Percentiles rank a stretch among this genome's conserved stretches.
phyloP scores from a whole-genome alignment of 2,888 invertebrate species.

The Tubulanus polymorphus region DNA sequence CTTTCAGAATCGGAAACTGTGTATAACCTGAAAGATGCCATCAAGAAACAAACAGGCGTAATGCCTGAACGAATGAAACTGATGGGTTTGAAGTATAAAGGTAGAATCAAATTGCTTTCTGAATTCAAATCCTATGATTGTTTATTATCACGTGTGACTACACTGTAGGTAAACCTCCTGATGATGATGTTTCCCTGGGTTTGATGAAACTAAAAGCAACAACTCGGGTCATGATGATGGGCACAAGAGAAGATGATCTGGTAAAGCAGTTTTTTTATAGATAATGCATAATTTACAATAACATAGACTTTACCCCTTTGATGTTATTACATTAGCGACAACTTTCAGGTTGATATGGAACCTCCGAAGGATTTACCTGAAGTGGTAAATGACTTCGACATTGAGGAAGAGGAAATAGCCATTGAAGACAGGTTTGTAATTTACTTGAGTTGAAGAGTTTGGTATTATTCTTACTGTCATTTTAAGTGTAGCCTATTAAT shows the following conservation, averaged over 20 bases:
- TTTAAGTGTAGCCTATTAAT: not conserved
- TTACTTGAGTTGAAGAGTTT: no score
- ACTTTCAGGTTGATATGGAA: conserved; percentile 64
- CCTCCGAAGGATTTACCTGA: conserved; percentile 79
- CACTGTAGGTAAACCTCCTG: conserved; percentile 73
- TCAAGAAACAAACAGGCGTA: conserved; percentile 83
- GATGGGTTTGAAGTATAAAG: conserved; percentile 86
- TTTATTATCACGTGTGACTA: not conserved
- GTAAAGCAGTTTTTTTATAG: no score
- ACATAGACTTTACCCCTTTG: no score
- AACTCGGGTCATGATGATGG: conserved; percentile 95
- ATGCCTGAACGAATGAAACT: conserved; percentile 90
- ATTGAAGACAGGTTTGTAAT: conserved; percentile 33
- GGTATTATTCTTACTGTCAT: not conserved
- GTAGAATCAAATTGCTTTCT: conserved; percentile 56
- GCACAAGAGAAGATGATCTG: conserved; percentile 81
- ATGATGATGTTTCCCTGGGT: conserved; percentile 72
- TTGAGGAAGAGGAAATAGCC: conserved; percentile 69
- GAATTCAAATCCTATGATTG: conserved; percentile 7
- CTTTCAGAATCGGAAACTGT: conserved; percentile 76
- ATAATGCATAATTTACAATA: no score
- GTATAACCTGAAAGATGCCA: conserved; percentile 73
- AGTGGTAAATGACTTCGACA: conserved; percentile 84
- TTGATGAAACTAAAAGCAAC: conserved; percentile 77
- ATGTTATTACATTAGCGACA: not conserved